phyloP scores from a whole-genome alignment of 2,888 invertebrate genomes.

The Parascotia fuliginaria region DNA sequence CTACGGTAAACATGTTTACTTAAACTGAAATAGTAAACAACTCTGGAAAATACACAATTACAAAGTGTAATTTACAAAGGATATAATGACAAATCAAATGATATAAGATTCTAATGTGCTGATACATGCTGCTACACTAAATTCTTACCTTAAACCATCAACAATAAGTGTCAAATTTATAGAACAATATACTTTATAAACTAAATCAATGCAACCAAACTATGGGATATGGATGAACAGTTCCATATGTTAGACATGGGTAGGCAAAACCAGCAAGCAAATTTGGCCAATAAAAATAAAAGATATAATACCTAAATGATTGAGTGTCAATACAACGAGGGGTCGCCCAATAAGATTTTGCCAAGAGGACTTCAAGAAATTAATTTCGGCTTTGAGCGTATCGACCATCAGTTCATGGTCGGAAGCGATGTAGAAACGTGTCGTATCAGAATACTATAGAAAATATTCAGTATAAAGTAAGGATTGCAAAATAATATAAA shows the following conservation, averaged over 20 bases:
- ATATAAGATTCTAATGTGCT: too few relatives aligned
- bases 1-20: too few relatives aligned
- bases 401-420: constrained; percentile 99
- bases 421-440: constrained; percentile 98
- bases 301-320: constrained; percentile 94
- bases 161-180: neutral
- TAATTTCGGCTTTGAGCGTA: constrained; percentile 98
- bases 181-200: neutral
- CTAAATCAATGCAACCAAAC: constrained; percentile 12
- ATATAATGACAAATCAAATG: too few relatives aligned
- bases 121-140: neutral
- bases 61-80: too few relatives aligned
- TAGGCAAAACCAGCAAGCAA: constrained; percentile 60
- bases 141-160: neutral
- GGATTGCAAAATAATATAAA: neutral
- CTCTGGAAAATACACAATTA: too few relatives aligned
- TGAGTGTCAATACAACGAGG: constrained; percentile 95
- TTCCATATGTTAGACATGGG: constrained; percentile 28
- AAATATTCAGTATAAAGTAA: constrained; percentile 27
- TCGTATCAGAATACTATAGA: constrained; percentile 97
- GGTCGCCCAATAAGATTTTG: constrained; percentile 98
- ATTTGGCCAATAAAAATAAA: too few relatives aligned
- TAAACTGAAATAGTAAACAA: too few relatives aligned
- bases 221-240: constrained; percentile 27
- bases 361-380: constrained; percentile 99